Percentiles rank a stretch among this genome's conserved stretches.
These are phyloP conservation scores for Cardiocondyla obscurior DNA, from an alignment of 1,140 invertebrate genomes.

Conservation along the genomic window DNA sequence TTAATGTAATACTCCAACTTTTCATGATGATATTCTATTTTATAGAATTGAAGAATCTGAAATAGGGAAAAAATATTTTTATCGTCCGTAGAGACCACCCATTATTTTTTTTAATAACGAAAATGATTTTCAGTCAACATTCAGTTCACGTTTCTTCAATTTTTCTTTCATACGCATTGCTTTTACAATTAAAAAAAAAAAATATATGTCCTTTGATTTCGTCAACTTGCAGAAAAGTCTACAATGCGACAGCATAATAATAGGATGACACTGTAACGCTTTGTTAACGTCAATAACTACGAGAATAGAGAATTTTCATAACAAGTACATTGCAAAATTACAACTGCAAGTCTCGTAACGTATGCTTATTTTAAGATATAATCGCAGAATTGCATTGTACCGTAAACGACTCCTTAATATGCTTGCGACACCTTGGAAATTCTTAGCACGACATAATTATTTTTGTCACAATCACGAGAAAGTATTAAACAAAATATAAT, in stretches of 20 bases:
- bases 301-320: not conserved
- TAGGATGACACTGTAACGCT: not conserved
- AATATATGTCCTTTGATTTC: not conserved
- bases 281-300: not conserved
- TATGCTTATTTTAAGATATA: not conserved
- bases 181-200: not conserved
- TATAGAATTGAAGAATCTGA: constrained; percentile 88
- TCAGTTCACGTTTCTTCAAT: no score
- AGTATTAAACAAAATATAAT: not conserved
- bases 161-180: no score
- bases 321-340: not conserved
- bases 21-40: constrained; percentile 87
- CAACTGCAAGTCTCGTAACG: not conserved
- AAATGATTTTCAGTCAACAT: no score
- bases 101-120: not conserved
- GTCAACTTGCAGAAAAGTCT: not conserved
- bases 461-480: not conserved
- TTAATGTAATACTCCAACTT: constrained; percentile 88
- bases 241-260: not conserved
- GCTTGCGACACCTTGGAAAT: not conserved
- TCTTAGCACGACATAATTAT: not conserved
- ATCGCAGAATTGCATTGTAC: not conserved
- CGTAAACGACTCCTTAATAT: not conserved
- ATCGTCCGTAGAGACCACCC: no score
- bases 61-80: constrained; percentile 72